Evolutionary conservation across 64 coral and sea anemone species (phyloP).

Genomic region (Stichodactyla helianthus): DNA sequence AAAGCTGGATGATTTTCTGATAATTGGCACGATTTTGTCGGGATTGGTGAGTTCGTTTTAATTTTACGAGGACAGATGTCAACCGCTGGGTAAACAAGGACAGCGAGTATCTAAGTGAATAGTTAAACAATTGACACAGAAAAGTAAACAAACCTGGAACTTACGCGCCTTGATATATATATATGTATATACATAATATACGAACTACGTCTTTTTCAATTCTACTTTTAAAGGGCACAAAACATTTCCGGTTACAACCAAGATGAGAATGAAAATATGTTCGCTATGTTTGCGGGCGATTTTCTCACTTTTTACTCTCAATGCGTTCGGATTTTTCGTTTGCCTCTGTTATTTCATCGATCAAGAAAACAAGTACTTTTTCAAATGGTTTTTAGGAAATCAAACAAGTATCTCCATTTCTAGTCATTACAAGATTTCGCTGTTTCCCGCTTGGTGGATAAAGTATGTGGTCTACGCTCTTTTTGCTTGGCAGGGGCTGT

Average conservation of each 20-base stretch:
- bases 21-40: background rate
- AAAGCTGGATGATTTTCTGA: background rate
- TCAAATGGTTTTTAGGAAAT: conserved; percentile 9
- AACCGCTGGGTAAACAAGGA: background rate
- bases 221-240: background rate
- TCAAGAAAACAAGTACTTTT: conserved; percentile 7
- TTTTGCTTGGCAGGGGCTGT: conserved; percentile 4
- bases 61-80: background rate
- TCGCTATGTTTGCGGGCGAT: background rate
- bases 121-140: background rate
- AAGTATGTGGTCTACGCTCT: background rate
- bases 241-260: background rate
- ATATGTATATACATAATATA: background rate
- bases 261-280: background rate
- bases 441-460: background rate
- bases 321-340: background rate
- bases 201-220: too few species aligned
- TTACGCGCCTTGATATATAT: background rate
- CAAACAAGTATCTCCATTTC: background rate
- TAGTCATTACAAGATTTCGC: background rate
- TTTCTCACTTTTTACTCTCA: background rate
- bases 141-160: background rate
- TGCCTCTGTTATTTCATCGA: background rate
- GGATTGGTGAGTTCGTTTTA: background rate
- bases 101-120: background rate